Evolutionary conservation across 2,888 invertebrate species (phyloP).

Genomic region (Trichopoda pennipes): DNA sequence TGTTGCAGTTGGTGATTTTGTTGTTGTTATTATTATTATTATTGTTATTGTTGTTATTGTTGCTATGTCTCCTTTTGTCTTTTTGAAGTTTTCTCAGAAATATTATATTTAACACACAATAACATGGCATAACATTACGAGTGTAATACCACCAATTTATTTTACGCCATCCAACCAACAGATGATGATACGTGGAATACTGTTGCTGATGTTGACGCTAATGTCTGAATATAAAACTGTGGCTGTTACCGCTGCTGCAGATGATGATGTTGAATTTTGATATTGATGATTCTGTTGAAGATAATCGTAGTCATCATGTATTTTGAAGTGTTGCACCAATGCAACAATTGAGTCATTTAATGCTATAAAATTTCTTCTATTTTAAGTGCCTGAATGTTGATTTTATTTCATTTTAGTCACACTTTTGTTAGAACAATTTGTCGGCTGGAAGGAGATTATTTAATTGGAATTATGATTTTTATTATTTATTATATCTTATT

Average conservation of each 20-base stretch:
- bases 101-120: slow-evolving; percentile 58
- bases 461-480: slow-evolving; percentile 55
- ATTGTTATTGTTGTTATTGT: too few relatives aligned
- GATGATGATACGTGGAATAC: slow-evolving; percentile 24
- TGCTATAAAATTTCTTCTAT: slow-evolving; percentile 76
- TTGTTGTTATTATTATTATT: not conserved
- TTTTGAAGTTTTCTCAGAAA: slow-evolving; percentile 64
- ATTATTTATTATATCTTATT: not conserved
- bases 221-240: not conserved
- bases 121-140: slow-evolving; percentile 63
- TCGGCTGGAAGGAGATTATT: slow-evolving; percentile 18
- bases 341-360: slow-evolving; percentile 78
- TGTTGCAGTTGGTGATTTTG: slow-evolving; percentile 48
- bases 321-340: slow-evolving; percentile 67
- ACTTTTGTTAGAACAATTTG: slow-evolving; percentile 45
- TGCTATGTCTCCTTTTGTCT: slow-evolving; percentile 58
- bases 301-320: slow-evolving; percentile 59
- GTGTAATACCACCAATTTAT: slow-evolving; percentile 61
- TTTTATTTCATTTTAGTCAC: slow-evolving; percentile 42
- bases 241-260: not conserved
- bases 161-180: slow-evolving; percentile 20
- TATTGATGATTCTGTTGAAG: slow-evolving; percentile 71
- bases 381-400: slow-evolving; percentile 70
- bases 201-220: slow-evolving; percentile 6
- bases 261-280: slow-evolving; percentile 46